Conservation (phyloP, 2,888 invertebrate species). For the Balanococcus diminutus region DNA sequence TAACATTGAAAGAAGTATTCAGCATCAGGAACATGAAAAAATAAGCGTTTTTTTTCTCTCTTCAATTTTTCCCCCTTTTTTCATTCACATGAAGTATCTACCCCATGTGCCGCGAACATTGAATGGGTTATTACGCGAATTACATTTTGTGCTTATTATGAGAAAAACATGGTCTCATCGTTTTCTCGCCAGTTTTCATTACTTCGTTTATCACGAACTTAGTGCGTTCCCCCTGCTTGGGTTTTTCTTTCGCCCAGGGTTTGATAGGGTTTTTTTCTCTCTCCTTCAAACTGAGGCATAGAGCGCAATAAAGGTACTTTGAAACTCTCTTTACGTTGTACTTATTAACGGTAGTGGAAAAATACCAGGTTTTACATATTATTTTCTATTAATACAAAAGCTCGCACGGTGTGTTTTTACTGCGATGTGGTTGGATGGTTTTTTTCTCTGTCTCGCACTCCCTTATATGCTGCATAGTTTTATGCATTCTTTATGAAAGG, state of each 20-base stretch:
- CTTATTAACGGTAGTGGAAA: conserved; percentile 1
- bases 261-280: background rate
- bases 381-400: conserved; percentile 1
- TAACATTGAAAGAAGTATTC: too few species aligned
- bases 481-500: background rate
- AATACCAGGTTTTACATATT: background rate
- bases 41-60: too few species aligned
- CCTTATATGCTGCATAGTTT: background rate
- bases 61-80: too few species aligned
- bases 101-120: background rate
- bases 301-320: background rate
- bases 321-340: conserved; percentile 25
- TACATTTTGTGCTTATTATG: conserved; percentile 43
- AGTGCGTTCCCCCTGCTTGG: background rate
- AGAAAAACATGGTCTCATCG: conserved; percentile 44
- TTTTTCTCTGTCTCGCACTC: too few species aligned
- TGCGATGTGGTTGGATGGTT: background rate
- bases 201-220: conserved; percentile 36
- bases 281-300: background rate
- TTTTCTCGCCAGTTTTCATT: conserved; percentile 46
- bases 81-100: too few species aligned
- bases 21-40: too few species aligned
- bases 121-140: conserved; percentile 36
- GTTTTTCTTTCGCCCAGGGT: background rate
- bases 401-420: background rate